phyloP scores from a whole-genome alignment of 2,888 invertebrate genomes.

The Andrena marginata region DNA sequence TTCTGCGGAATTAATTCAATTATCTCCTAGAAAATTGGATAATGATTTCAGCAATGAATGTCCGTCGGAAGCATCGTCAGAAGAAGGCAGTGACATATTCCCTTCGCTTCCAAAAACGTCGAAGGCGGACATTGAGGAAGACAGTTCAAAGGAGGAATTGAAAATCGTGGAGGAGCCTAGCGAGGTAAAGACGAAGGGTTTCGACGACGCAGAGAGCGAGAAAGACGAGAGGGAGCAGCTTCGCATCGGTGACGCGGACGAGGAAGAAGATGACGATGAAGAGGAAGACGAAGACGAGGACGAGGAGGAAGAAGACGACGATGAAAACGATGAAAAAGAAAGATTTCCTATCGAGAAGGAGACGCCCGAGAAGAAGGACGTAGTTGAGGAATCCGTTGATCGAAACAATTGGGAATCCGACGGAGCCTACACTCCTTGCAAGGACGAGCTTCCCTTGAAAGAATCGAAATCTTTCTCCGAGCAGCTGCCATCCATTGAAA shows the following conservation, averaged over 20 bases:
- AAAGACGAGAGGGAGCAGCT: slow-evolving; percentile 61
- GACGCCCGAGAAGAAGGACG: slow-evolving; percentile 19
- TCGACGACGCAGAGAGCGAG: slow-evolving; percentile 57
- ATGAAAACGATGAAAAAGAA: slow-evolving; percentile 65
- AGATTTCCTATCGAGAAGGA: slow-evolving; percentile 79
- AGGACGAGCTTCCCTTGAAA: slow-evolving; percentile 80
- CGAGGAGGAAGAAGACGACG: slow-evolving; percentile 62
- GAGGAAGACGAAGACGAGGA: slow-evolving; percentile 50
- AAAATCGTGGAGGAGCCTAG: slow-evolving; percentile 16
- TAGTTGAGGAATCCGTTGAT: slow-evolving; percentile 11
- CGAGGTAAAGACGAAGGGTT: slow-evolving; percentile 8
- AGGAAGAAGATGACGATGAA: slow-evolving; percentile 67
- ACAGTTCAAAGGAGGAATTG: neutral
- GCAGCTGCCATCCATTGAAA: slow-evolving; percentile 71
- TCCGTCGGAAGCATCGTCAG: slow-evolving; percentile 19
- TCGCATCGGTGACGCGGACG: slow-evolving; percentile 56
- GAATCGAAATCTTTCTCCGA: slow-evolving; percentile 50
- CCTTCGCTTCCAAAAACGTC: slow-evolving; percentile 3
- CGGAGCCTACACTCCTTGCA: slow-evolving; percentile 83
- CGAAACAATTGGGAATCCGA: slow-evolving; percentile 80
- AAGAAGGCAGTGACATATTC: slow-evolving; percentile 30
- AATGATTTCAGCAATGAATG: slow-evolving; percentile 53
- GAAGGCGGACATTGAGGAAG: slow-evolving; percentile 20
- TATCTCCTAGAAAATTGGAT: slow-evolving; percentile 64
- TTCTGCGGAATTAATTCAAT: slow-evolving; percentile 54